Evolutionary conservation across 2,888 invertebrate species (phyloP), one percentile per base, ranked within the genome.

Genomic region (Phlogophora meticulosa): DNA sequence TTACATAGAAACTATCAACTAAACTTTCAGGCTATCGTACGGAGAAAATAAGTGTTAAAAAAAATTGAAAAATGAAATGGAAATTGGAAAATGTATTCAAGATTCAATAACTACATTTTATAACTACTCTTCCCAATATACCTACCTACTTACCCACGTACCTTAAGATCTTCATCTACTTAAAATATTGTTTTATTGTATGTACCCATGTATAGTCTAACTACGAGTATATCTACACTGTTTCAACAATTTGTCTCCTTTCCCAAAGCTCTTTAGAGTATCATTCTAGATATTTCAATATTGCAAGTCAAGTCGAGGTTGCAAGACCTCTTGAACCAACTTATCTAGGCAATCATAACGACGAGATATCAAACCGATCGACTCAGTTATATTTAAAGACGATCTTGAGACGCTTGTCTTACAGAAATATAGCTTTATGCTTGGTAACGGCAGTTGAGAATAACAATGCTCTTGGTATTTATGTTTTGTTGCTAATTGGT

Each of bases 301-400:
- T 92, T 90, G 89, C 86, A 85, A 86, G 82, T 85, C 83, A 84
- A 90, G 86, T 81, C 65, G 81, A 78, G 86, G 88, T 88, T 84
- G 87, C 78, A 76, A 85, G 83, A 64, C 85, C 90, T 86, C 91
- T 92, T 85, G 85, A 89, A 87, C 77, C 83, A 85, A 81, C 90
- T 91, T 90, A 92, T 90, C 90, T 87, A 80, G 87, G 87, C 90
- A 90, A 92, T 93, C 90, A 92, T 88, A 90, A 90, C 85, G 85
- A 42, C 86, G 85, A 85, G 89, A 88, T 86, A 87, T 81, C 76
- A 73, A 76, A 76, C 77, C 67, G 61, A 77, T 78, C 46, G 52
- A 55, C 63, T 56, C 63, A 17, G 48, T 55, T 40, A 58, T 58
- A 71, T 72, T 67, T 64, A 78, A 82, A 87, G 83, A 63, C 64